These are phyloP conservation scores for Diorhabda carinulata DNA, from an alignment of 1,140 invertebrate genomes.

Conservation along the genomic window DNA sequence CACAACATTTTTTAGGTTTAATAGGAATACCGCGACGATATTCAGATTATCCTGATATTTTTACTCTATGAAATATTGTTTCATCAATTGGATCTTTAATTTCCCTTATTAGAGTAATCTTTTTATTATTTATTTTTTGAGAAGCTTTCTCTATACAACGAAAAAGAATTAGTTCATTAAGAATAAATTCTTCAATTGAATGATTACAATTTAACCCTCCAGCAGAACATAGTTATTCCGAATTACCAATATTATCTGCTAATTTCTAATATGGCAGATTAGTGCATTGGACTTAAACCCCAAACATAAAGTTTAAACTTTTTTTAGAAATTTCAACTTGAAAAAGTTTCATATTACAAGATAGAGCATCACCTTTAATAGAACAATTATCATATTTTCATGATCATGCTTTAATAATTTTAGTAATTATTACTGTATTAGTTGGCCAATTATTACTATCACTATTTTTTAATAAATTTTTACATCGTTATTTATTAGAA, in stretches of 20 bases:
- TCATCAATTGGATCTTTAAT: too few species aligned
- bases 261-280: constrained; percentile 56
- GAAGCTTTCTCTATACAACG: too few species aligned
- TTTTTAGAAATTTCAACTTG: constrained; percentile 52
- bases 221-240: constrained; percentile 54
- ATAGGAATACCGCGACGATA: constrained; percentile 69
- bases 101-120: too few species aligned
- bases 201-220: constrained; percentile 55
- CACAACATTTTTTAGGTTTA: constrained; percentile 71
- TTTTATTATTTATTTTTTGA: too few species aligned
- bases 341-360: constrained; percentile 26
- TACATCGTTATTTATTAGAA: constrained; percentile 51
- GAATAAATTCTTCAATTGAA: constrained; percentile 55
- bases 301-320: constrained; percentile 56
- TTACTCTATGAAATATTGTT: too few species aligned
- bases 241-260: constrained; percentile 54
- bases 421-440: constrained; percentile 56
- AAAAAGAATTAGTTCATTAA: constrained; percentile 47
- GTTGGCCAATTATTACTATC: constrained; percentile 56
- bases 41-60: constrained; percentile 68
- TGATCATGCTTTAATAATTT: constrained; percentile 55
- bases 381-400: constrained; percentile 60
- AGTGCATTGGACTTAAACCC: constrained; percentile 57
- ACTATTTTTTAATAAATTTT: constrained; percentile 52
- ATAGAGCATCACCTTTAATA: constrained; percentile 52